Evolutionary conservation across 1,140 invertebrate species (phyloP).

Genomic region (Parasteatoda tepidariorum): DNA sequence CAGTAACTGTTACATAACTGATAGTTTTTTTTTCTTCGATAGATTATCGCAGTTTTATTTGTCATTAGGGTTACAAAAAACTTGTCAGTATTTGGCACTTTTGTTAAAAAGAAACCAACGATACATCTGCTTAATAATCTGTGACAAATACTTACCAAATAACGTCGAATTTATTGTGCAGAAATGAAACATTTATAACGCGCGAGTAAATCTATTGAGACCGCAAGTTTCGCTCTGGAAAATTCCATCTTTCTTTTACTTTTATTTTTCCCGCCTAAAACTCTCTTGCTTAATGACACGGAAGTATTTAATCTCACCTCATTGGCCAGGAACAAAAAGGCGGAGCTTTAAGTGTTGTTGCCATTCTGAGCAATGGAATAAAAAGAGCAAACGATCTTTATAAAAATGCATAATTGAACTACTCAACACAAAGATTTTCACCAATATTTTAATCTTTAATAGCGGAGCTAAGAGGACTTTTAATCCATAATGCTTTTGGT

Average conservation of each 20-base stretch:
- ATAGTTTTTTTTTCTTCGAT: too few species aligned
- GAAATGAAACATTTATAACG: conserved; percentile 50
- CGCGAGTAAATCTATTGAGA: conserved; percentile 35
- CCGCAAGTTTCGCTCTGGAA: conserved; percentile 29
- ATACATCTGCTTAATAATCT: conserved; percentile 40
- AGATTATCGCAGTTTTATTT: too few species aligned
- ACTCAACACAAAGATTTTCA: conserved; percentile 53
- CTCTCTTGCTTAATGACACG: conserved; percentile 47
- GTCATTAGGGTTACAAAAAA: too few species aligned
- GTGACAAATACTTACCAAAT: conserved; percentile 60
- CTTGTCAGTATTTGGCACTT: too few species aligned
- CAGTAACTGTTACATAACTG: too few species aligned
- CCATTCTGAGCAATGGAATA: background rate
- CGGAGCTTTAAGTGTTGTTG: conserved; percentile 34
- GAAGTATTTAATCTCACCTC: conserved; percentile 55
- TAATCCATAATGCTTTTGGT: conserved; percentile 33
- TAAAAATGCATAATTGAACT: conserved; percentile 46
- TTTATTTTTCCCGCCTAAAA: conserved; percentile 53
- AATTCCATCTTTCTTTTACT: conserved; percentile 33
- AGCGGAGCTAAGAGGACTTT: conserved; percentile 38
- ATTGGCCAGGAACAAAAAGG: conserved; percentile 54
- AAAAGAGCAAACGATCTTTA: background rate
- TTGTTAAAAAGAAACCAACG: conserved; percentile 7
- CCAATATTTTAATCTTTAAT: conserved; percentile 59
- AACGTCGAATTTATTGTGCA: conserved; percentile 55